These are phyloP conservation scores for Ooceraea biroi DNA, from an alignment of 1,140 invertebrate genomes.

Conservation along the genomic window DNA sequence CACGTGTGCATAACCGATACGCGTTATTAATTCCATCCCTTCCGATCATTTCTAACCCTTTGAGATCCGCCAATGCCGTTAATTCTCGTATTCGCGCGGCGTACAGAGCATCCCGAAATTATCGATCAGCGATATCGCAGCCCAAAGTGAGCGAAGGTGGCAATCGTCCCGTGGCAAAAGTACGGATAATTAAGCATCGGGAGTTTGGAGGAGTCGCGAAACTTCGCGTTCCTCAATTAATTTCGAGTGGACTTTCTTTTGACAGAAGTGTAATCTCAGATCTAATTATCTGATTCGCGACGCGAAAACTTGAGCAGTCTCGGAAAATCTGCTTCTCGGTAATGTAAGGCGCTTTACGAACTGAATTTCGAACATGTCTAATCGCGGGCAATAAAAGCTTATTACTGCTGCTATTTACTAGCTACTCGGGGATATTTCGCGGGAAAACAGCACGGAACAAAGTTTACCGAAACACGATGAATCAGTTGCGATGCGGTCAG, in stretches of 20 bases:
- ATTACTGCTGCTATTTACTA: too few species aligned
- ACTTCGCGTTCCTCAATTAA: conserved; percentile 39
- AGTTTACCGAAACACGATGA: too few species aligned
- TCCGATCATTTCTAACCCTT: conserved; percentile 49
- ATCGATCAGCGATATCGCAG: conserved; percentile 34
- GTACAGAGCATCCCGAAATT: conserved; percentile 19
- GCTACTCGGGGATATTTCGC: too few species aligned
- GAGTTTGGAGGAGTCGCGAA: conserved; percentile 27
- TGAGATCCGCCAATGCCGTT: conserved; percentile 43
- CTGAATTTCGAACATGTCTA: background rate
- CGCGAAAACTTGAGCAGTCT: background rate
- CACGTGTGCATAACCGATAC: conserved; percentile 34
- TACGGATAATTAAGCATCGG: conserved; percentile 36
- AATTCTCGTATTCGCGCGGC: conserved; percentile 16
- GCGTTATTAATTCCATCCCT: conserved; percentile 52
- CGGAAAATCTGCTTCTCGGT: background rate
- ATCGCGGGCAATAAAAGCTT: conserved; percentile 9
- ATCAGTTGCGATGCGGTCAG: background rate
- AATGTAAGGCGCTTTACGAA: conserved; percentile 3
- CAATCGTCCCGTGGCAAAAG: background rate
- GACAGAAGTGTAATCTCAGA: conserved; percentile 43
- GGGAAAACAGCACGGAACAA: too few species aligned
- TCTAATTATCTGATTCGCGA: conserved; percentile 29
- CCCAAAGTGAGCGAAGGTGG: conserved; percentile 9
- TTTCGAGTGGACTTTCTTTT: conserved; percentile 50